Base-by-base conservation (phyloP, 1,140 invertebrate species). In the Drosophila truncata region DNA sequence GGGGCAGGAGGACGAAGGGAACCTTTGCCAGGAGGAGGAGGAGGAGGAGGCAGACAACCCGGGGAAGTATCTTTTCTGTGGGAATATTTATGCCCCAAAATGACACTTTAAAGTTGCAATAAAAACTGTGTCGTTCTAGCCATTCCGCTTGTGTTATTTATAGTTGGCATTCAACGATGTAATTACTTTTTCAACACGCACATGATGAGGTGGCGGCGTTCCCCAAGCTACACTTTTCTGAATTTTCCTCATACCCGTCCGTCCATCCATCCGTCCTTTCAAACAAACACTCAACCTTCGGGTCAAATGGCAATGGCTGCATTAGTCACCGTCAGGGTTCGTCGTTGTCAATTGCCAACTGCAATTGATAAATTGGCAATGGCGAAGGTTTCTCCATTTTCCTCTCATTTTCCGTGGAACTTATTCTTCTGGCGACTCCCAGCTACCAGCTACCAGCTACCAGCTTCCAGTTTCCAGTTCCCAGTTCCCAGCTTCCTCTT, bases 181-280 rank as follows among this genome's bases (percentile, higher is more conserved):
- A 88, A 88, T 88, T 88, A 88, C 84, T 88, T 88, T 88, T 88
- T 78, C 80, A 88, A 88, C 84, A 90, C 84, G 84, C 84, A 80
- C 80, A 78, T 83, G 59, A 88, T 80, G 67, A 78, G 67, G 42
- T 29, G 18, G 18, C 16, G 5, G 11, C 18, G 23, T 9, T 31
- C 44, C 44, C 44, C 20, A 46, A 7, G 18, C 18, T 10, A 2
- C 20, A 25, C 25, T 27, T 6, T 2, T 14, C 11, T 9, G 13
- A 20, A 16, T 23, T 54, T 58, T 35, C 44, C 23, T 23, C 46
- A 29, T 11, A n/a, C 31, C n/a, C 39, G n/a, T n/a, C n/a, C n/a
- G n/a, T n/a, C n/a, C n/a, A 10, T 31, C 16, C 14, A 16, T 7
- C 6, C 9, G n/a, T n/a, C 20, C 27, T 29, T 13, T 6, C n/a